These are phyloP conservation scores for Gymnoscopelus braueri DNA, from an alignment of 2,797 vertebrate genomes.

Conservation along the genomic window DNA sequence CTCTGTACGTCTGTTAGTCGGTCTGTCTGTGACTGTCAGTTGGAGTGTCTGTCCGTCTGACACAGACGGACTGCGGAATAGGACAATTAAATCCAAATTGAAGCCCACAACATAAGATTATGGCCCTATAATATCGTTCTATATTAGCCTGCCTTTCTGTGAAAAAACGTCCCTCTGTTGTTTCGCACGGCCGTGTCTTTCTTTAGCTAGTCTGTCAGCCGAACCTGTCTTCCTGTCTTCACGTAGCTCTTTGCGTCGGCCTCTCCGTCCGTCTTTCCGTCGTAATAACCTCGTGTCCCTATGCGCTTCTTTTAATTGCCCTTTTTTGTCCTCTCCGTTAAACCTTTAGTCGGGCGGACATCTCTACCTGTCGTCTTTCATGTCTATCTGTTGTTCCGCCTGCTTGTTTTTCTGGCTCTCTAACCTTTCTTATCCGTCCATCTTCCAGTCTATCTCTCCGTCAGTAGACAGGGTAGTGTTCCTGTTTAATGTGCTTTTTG, in stretches of 20 bases:
- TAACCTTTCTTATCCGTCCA: slow-evolving; percentile 45
- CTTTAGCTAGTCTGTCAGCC: slow-evolving; percentile 1
- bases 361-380: slow-evolving; percentile 41
- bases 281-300: slow-evolving; percentile 30
- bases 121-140: too few species aligned
- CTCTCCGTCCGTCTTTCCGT: slow-evolving; percentile 29
- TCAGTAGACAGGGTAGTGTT: slow-evolving; percentile 60
- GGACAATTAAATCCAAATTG: slow-evolving; percentile 22
- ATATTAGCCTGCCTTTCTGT: too few species aligned
- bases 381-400: slow-evolving; percentile 23
- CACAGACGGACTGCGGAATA: slow-evolving; percentile 25
- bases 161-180: too few species aligned
- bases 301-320: not conserved
- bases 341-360: slow-evolving; percentile 11
- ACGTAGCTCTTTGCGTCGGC: not conserved
- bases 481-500: slow-evolving; percentile 80
- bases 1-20: not conserved
- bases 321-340: slow-evolving; percentile 18
- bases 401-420: slow-evolving; percentile 15
- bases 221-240: too few species aligned
- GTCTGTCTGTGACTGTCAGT: slow-evolving; percentile 1
- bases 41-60: slow-evolving; percentile 35
- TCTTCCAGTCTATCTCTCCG: slow-evolving; percentile 50
- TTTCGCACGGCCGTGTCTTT: slow-evolving; percentile 26
- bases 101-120: too few species aligned